Conservation (phyloP, 2,113 vertebrate genomes). For the Rhabdomys dilectus region DNA sequence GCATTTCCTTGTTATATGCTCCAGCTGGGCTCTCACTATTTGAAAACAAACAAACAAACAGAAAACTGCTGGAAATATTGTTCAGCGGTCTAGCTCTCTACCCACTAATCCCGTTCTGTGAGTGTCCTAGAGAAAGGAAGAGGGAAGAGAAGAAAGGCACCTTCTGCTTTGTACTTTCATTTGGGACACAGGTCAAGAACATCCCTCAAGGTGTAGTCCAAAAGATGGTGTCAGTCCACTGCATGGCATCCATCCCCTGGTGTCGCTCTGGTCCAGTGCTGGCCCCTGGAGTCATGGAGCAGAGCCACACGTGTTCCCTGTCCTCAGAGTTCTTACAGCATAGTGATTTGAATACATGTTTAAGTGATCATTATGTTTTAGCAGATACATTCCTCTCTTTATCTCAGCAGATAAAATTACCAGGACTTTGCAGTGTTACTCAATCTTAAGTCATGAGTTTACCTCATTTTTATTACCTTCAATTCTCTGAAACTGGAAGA, state of each 20-base stretch:
- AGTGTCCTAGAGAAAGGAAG: neutral
- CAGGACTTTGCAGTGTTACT: constrained; percentile 24
- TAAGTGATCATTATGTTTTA: neutral
- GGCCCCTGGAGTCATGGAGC: neutral
- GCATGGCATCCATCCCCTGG: neutral
- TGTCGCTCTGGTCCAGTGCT: neutral
- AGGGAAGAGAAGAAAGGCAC: neutral
- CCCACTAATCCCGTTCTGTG: rapidly evolving
- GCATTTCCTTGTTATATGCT: constrained; percentile 1
- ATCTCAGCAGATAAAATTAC: neutral
- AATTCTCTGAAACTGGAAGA: neutral
- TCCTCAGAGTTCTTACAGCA: neutral
- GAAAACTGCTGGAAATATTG: constrained; percentile 24
- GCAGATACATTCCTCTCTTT: neutral
- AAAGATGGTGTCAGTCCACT: neutral
- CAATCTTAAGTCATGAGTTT: neutral
- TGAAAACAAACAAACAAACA: neutral
- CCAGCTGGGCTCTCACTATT: neutral
- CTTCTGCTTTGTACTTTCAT: neutral
- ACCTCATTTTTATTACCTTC: neutral
- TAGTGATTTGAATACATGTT: neutral
- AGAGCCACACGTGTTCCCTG: neutral
- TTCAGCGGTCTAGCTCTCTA: neutral
- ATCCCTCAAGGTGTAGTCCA: neutral
- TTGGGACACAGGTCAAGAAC: constrained; percentile 3